Evolutionary conservation across 2,797 vertebrate genomes (phyloP).

Genomic region (Oreonectes daqikongensis): DNA sequence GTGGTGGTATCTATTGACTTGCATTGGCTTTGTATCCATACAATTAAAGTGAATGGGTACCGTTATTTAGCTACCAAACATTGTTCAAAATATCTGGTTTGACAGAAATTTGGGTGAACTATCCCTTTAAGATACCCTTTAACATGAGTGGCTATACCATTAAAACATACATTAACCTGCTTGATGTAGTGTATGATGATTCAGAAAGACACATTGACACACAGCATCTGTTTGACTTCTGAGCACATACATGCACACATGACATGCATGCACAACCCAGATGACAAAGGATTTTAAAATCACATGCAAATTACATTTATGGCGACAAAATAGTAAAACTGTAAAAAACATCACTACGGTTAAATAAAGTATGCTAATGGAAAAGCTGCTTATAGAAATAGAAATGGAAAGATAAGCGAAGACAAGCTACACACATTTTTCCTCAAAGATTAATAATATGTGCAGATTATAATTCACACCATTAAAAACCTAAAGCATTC

Average conservation of each 20-base stretch:
- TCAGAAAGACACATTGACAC: background rate
- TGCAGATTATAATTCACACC: background rate
- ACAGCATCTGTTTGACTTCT: background rate
- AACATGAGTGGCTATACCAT: no score
- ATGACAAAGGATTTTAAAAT: background rate
- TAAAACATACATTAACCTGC: background rate
- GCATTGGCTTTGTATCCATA: no score
- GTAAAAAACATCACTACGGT: no score
- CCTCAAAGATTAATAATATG: background rate
- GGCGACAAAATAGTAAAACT: background rate
- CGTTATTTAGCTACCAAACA: no score
- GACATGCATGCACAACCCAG: background rate
- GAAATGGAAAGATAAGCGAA: background rate
- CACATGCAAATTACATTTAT: background rate
- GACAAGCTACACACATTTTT: background rate
- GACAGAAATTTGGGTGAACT: no score
- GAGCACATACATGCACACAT: background rate
- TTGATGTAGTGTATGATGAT: background rate
- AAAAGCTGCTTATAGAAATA: no score
- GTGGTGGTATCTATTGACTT: background rate
- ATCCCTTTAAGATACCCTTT: no score
- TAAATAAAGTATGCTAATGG: no score
- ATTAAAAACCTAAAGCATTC: background rate
- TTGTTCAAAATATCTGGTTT: no score
- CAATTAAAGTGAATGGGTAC: no score